Evolutionary conservation across 2,888 invertebrate genomes (phyloP), one percentile per base, ranked within the genome.

Genomic region (Mystacides longicornis): DNA sequence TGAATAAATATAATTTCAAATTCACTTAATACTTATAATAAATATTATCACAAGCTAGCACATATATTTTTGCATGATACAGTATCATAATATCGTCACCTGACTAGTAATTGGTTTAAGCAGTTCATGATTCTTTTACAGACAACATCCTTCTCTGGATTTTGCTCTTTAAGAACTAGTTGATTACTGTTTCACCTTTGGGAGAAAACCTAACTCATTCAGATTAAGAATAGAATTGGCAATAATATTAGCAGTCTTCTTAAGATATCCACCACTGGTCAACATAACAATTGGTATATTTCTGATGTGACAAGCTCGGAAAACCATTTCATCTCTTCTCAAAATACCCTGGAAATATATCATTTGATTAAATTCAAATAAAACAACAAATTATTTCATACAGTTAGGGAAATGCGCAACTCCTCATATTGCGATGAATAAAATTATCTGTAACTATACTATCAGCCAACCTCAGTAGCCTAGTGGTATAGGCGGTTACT

Each of bases 231-330:
- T 89, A 1, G 93, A 93, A 64, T 87, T 84, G 0, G 93, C 89
- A 55, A 93, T 92, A 61, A 93, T 84, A 60, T 76, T 74, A 0
- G 93, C 92, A 0, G 90, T 89, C 59, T 78, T 78, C 60, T 82
- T 81, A 60, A 87, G 78, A 69, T 94, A 94, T 0, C 93, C 93
- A 1, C 93, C 93, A 65, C 92, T 92, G 0, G 91, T 89, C 19
- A 93, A 70, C 92, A 93, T 93, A 14, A 89, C 84, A 43, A 93
- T 83, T 0, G 93, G 92, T 56, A 91, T 83, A 23, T 76, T 70
- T 18, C 78, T 70, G 4, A 78, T 65, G 45, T 76, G 76, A 54
- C 87, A 87, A 60, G 81, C 81, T 60, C 80, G 74, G 67, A 93
- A 94, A 1, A 94, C 91, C 46, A 89, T 78, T 69, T 90, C 86